Base-by-base conservation (phyloP, 1,140 invertebrate genomes). In the Sinonovacula constricta region DNA sequence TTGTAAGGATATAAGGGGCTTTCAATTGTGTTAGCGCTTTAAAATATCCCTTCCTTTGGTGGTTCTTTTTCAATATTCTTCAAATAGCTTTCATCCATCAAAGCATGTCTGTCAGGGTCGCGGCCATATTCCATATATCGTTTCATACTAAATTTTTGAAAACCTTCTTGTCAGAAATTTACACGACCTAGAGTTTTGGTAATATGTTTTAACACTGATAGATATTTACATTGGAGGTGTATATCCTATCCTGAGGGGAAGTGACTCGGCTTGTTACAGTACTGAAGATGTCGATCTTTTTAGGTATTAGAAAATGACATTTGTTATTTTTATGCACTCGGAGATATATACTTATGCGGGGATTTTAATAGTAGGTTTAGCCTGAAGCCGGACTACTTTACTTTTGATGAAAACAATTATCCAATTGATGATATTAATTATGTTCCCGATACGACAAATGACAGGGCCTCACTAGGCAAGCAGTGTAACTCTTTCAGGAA, bases 231-330 rank as follows among this genome's bases (percentile, higher is more conserved):
- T 36, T 39, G 34, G 62, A 22, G 31, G 33, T 39, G 34, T 24
- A 39, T n/a, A n/a, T n/a, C 15, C 34, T 65, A 26, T 65, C 4
- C 45, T 12, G 10, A n/a, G 62, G 62, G 30, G 62, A 22, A 36
- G 45, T 4, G 31, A 22, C 24, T 65, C 62, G 22, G 31, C 62
- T 12, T 3, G 22, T 5, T 65, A 65, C 45, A 65, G n/a, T 65
- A 39, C 24, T 39, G 5, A n/a, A 18, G n/a, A 65, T 65, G 26
- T n/a, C 14, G 62, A 65, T 45, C 45, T 65, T 7, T n/a, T n/a
- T n/a, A n/a, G n/a, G n/a, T n/a, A n/a, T 39, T 65, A 39, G 62
- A 39, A 65, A 65, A 65, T 39, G 62, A 65, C 26, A 65, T 65
- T 34, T n/a, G 10, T 57, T 26, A 57, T 57, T 57, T 14, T 12